Conservation (phyloP, 2,113 vertebrate genomes). For the Xyrauchen texanus region DNA sequence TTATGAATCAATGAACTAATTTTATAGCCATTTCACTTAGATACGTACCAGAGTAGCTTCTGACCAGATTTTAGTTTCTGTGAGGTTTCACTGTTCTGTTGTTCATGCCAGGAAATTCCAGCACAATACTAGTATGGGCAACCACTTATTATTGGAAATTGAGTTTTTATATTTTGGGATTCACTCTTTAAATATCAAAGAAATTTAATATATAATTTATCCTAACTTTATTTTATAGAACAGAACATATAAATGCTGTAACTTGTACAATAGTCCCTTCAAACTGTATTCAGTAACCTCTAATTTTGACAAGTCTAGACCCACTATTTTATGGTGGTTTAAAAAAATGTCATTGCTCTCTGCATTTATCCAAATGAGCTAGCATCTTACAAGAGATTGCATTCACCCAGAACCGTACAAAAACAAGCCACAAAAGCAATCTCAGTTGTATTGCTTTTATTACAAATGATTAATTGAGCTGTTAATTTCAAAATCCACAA, state of each 20-base stretch:
- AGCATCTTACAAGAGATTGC: neutral
- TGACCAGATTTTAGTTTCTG: slow-evolving; percentile 60
- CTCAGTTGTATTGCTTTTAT: slow-evolving; percentile 1
- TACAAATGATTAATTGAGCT: slow-evolving; percentile 6
- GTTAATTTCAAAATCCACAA: slow-evolving; percentile 11
- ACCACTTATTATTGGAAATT: slow-evolving; percentile 73
- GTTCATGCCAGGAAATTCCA: no score
- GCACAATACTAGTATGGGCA: slow-evolving; percentile 64
- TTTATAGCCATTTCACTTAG: slow-evolving; percentile 18
- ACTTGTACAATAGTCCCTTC: neutral
- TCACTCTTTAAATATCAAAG: neutral
- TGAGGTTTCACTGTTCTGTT: no score
- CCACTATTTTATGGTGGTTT: neutral
- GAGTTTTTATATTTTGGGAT: slow-evolving; percentile 50
- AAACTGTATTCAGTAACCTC: no score
- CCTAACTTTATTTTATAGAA: neutral
- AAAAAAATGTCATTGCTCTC: neutral
- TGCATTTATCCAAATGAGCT: neutral
- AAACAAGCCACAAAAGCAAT: neutral
- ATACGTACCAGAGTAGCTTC: slow-evolving; percentile 68
- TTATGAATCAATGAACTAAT: slow-evolving; percentile 53
- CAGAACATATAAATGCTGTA: neutral
- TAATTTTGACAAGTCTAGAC: neutral
- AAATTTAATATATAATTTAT: neutral
- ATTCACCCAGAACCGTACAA: neutral